Percentiles rank a stretch among this genome's conserved stretches.
Evolutionary conservation across 2,113 vertebrate genomes (phyloP).

Genomic region (Mormyrus lacerda): DNA sequence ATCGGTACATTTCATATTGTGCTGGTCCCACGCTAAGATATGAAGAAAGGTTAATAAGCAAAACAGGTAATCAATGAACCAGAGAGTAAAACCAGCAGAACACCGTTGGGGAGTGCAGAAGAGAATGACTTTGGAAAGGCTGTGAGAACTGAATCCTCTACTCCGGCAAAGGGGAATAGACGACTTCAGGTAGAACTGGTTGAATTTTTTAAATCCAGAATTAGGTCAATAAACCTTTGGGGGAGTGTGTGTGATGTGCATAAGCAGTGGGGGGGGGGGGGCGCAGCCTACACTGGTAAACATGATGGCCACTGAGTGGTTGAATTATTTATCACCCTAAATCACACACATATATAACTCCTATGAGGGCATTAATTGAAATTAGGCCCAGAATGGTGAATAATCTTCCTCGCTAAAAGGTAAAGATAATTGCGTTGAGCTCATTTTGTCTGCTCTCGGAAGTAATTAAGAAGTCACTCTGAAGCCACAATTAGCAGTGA

Average conservation of each 20-base stretch:
- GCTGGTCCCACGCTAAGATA: background rate
- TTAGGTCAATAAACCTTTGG: conserved; percentile 55
- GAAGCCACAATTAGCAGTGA: conserved; percentile 10
- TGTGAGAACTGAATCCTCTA: conserved; percentile 63
- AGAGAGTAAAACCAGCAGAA: background rate
- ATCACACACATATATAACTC: background rate
- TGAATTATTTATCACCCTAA: conserved; percentile 8
- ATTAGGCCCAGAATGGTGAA: conserved; percentile 15
- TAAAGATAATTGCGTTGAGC: conserved; percentile 13
- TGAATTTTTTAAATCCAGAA: conserved; percentile 63
- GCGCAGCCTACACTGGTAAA: background rate
- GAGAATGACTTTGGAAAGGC: conserved; percentile 54
- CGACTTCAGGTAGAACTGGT: conserved; percentile 60
- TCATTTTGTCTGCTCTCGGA: conserved; percentile 10
- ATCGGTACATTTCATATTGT: background rate
- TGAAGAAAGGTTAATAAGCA: background rate
- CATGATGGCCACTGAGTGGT: background rate
- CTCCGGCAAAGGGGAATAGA: conserved; percentile 64
- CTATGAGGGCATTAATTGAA: conserved; percentile 20
- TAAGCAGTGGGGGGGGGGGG: background rate
- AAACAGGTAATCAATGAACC: background rate
- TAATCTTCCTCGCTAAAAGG: conserved; percentile 4
- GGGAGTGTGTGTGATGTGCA: background rate
- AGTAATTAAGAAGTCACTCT: conserved; percentile 17
- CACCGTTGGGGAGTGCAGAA: conserved; percentile 38